phyloP scores from a whole-genome alignment of 2,888 invertebrate genomes.

The Meloe dianella region DNA sequence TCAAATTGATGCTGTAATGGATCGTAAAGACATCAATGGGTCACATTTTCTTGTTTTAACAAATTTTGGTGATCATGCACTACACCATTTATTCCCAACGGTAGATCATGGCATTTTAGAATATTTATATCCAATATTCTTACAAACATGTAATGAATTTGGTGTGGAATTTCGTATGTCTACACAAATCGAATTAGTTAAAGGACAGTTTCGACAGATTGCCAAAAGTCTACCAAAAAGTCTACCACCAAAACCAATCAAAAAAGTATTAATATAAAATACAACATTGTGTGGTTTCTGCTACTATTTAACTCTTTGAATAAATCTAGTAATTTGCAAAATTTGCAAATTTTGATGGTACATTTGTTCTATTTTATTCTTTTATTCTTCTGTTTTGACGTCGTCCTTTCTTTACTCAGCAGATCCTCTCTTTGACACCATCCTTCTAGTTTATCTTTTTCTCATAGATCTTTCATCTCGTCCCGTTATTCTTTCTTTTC shows the following conservation, averaged over 20 bases:
- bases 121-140: slow-evolving; percentile 68
- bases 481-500: too few species aligned
- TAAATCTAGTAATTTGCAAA: too few species aligned
- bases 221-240: slow-evolving; percentile 59
- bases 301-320: too few species aligned
- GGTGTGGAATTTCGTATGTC: slow-evolving; percentile 61
- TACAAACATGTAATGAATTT: slow-evolving; percentile 70
- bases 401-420: too few species aligned
- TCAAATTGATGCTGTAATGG: slow-evolving; percentile 77
- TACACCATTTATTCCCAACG: slow-evolving; percentile 84
- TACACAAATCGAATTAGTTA: slow-evolving; percentile 67
- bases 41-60: slow-evolving; percentile 73
- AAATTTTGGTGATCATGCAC: slow-evolving; percentile 77
- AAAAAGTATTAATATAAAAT: neutral
- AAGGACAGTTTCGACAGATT: slow-evolving; percentile 72
- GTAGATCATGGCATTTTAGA: slow-evolving; percentile 77
- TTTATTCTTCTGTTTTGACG: too few species aligned
- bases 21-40: slow-evolving; percentile 71
- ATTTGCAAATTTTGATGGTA: too few species aligned
- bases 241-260: slow-evolving; percentile 41
- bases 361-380: too few species aligned
- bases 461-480: too few species aligned
- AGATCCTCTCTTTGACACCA: too few species aligned
- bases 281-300: neutral
- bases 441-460: too few species aligned